Conservation (phyloP, 1,140 invertebrate species). For the Pseudomyrmex flavicornis region DNA sequence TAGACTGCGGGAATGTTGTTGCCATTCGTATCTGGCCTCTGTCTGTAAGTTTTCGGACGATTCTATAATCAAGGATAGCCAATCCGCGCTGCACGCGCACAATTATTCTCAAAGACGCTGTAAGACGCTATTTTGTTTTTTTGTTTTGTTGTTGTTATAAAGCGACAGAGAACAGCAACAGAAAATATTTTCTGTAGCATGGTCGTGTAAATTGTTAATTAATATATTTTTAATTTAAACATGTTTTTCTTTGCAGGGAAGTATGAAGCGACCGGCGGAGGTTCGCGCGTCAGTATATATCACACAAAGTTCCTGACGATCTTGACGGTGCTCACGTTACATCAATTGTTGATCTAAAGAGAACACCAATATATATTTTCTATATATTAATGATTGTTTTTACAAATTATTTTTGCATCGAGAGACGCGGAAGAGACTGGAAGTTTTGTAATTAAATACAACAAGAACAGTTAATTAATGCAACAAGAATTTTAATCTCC, state of each 20-base stretch:
- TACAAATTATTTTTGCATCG: slow-evolving; percentile 79
- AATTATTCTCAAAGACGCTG: neutral
- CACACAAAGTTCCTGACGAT: slow-evolving; percentile 56
- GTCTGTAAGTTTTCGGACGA: slow-evolving; percentile 85
- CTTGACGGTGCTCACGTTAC: slow-evolving; percentile 62
- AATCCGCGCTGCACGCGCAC: too few species aligned
- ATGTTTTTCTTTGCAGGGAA: slow-evolving; percentile 78
- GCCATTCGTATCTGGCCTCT: slow-evolving; percentile 86
- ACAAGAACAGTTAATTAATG: neutral
- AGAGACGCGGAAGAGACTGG: neutral
- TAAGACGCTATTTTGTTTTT: neutral
- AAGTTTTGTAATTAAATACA: neutral
- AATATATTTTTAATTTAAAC: slow-evolving; percentile 20
- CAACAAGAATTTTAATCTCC: neutral
- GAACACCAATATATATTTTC: slow-evolving; percentile 64
- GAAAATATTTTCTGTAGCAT: neutral
- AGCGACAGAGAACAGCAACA: neutral
- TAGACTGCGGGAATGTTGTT: slow-evolving; percentile 89
- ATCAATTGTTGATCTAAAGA: slow-evolving; percentile 40
- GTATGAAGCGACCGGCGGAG: slow-evolving; percentile 76
- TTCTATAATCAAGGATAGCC: too few species aligned
- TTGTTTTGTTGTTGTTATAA: neutral
- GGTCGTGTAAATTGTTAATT: neutral
- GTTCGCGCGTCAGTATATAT: neutral
- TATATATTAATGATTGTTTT: slow-evolving; percentile 67